Base-by-base conservation (phyloP, 2,797 vertebrate genomes). In the Pteropus rufus region DNA sequence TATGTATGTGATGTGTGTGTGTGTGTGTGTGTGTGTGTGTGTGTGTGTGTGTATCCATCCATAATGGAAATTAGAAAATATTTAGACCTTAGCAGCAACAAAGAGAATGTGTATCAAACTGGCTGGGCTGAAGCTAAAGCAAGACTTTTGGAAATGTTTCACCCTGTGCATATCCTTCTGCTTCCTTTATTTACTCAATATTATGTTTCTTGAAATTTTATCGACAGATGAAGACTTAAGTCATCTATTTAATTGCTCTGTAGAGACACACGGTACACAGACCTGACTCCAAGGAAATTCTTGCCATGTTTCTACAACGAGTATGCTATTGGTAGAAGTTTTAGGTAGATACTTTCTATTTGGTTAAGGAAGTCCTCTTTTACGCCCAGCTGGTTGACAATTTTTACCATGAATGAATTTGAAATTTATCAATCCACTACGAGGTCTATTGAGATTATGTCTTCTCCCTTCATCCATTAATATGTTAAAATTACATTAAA, bases 241-340 rank as follows among this genome's bases (percentile, higher is more conserved):
- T 82, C 41, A 31, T 14, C 58, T 15, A 41, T 77, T 58, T 65
- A 83, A 84, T 14, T 29, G 56, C 65, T 60, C 21, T 0, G 5
- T 41, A 70, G 39, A 77, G 65, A 83, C 70, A 49, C 10, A 64
- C 44, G 52, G 23, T 10, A 31, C 15, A 36, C 60, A 15, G 3
- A 10, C 39, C 14, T 72, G 34, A 77, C n/a, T 49, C 26, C 54
- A 19, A 82, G 87, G 41, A 88, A 93, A 77, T 93, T 58, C 44
- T 81, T 60, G 56, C 67, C 18, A 5, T 10, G 5, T 41, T 85
- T 93, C 69, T 14, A 3, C 18, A 60, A 10, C n/a, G 36, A 36
- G 14, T 29, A 31, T 12, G n/a, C 4, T 70, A 31, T 69, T 82
- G 21, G 69, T 67, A 11, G 6, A 92, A 60, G 36, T 36, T 73